Base-by-base conservation (phyloP, 2,113 vertebrate species). In the Antechinus flavipes region DNA sequence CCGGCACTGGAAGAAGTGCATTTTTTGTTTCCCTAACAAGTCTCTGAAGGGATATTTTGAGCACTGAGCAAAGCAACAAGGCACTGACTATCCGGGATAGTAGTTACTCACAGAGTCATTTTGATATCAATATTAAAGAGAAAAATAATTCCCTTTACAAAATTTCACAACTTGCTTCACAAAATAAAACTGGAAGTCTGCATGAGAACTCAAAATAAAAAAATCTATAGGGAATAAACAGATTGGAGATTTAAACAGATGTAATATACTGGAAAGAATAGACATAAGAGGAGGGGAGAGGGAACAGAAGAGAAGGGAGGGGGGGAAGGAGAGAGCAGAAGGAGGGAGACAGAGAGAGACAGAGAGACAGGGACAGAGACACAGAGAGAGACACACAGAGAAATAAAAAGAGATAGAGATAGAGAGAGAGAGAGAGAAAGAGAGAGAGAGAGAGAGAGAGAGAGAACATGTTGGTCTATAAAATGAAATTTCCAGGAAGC, bases 401-500 rank as follows among this genome's bases (percentile, higher is more conserved):
- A 27, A 42, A 42, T 42, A 42, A 42, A 42, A 42, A 42, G 42
- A 42, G 42, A 42, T 42, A 42, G 58, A 68, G 11, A 6, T 30
- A 35, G 61, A 35, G 9, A 30, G 58, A 16, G 8, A 8, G 8
- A 27, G 3, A 16, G 58, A 14, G 30, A n/a, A 30, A 19, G 30
- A n/a, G 30, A 19, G 30, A 68, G 61, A n/a, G 61, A 19, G 30
- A 14, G 2, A 35, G 2, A 16, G 30, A 16, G 27, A 68, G 10
- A 5, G 58, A 35, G 58, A 35, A 16, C 47, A 47, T 47, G 55
- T 56, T 8, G 9, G 61, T 16, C n/a, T 50, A 49, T 35, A 89
- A 8, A 61, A 24, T 96, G 92, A 42, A n/a, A 94, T 76, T 91
- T 90, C 93, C n/a, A 95, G 46, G 42, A 94, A 92, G 89, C 91